Evolutionary conservation across 1,140 invertebrate genomes (phyloP).

Genomic region (Lordiphosa collinella): DNA sequence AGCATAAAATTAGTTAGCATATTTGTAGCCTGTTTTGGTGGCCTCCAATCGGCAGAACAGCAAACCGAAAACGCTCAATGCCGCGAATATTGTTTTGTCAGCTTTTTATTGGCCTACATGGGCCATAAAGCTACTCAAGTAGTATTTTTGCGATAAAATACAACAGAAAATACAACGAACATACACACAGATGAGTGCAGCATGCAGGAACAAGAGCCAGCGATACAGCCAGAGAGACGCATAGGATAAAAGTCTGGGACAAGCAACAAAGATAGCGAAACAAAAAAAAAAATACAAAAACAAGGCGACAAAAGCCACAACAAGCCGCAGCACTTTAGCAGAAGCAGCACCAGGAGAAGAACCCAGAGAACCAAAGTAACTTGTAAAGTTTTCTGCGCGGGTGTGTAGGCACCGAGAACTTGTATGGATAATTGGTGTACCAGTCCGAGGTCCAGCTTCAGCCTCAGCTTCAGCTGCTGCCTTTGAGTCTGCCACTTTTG

Average conservation of each 20-base stretch:
- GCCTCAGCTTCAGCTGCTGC: constrained; percentile 29
- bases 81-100: constrained; percentile 72
- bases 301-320: constrained; percentile 50
- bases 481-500: constrained; percentile 69
- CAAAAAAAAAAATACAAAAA: constrained; percentile 7
- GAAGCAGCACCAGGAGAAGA: constrained; percentile 5
- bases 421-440: constrained; percentile 74
- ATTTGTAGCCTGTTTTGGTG: constrained; percentile 39
- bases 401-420: constrained; percentile 62
- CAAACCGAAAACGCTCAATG: constrained; percentile 6
- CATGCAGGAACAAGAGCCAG: background rate
- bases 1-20: constrained; percentile 36
- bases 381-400: constrained; percentile 57
- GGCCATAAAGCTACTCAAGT: constrained; percentile 76
- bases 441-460: constrained; percentile 24
- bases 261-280: constrained; percentile 59
- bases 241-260: constrained; percentile 70
- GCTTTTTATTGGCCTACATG: constrained; percentile 77
- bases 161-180: constrained; percentile 45
- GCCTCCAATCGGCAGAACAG: constrained; percentile 10
- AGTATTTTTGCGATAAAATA: constrained; percentile 78
- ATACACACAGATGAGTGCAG: constrained; percentile 17
- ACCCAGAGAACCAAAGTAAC: constrained; percentile 64
- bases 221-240: constrained; percentile 28
- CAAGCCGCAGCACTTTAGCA: constrained; percentile 48